Evolutionary conservation across 2,113 vertebrate genomes (phyloP).

Genomic region (Mungos mungo): DNA sequence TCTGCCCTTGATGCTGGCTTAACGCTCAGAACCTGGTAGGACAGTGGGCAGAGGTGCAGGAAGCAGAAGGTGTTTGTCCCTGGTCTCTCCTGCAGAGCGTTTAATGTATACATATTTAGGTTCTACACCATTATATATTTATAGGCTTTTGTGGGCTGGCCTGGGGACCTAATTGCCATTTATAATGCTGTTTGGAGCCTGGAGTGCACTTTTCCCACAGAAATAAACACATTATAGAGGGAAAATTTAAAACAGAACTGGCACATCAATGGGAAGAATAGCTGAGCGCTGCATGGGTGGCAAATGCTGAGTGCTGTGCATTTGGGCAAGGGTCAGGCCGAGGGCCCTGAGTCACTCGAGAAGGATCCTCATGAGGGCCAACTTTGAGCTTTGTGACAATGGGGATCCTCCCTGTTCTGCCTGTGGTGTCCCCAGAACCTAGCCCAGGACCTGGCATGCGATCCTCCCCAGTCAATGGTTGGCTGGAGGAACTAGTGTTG

Average conservation of each 20-base stretch:
- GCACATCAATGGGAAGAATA: neutral
- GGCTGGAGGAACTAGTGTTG: neutral
- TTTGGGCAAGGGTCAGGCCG: neutral
- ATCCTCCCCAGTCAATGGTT: neutral
- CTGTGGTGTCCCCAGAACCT: neutral
- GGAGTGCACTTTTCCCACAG: conserved; percentile 64
- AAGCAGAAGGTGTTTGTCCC: neutral
- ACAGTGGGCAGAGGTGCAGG: neutral
- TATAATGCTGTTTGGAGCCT: conserved; percentile 63
- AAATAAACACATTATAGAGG: conserved; percentile 61
- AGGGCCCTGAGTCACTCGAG: neutral
- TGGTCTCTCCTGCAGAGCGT: conserved; percentile 52
- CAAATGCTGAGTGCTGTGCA: neutral
- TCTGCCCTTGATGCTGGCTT: neutral
- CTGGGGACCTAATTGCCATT: conserved; percentile 54
- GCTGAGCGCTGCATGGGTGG: neutral
- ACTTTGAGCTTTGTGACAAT: neutral
- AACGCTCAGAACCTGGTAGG: neutral
- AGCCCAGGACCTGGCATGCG: neutral
- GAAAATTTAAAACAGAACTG: conserved; percentile 64
- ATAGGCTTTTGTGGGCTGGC: conserved; percentile 70
- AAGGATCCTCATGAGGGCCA: neutral
- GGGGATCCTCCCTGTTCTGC: neutral
- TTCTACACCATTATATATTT: conserved; percentile 63
- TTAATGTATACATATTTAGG: conserved; percentile 14